Evolutionary conservation across 2,797 vertebrate genomes (phyloP).

Genomic region (Artibeus jamaicensis): DNA sequence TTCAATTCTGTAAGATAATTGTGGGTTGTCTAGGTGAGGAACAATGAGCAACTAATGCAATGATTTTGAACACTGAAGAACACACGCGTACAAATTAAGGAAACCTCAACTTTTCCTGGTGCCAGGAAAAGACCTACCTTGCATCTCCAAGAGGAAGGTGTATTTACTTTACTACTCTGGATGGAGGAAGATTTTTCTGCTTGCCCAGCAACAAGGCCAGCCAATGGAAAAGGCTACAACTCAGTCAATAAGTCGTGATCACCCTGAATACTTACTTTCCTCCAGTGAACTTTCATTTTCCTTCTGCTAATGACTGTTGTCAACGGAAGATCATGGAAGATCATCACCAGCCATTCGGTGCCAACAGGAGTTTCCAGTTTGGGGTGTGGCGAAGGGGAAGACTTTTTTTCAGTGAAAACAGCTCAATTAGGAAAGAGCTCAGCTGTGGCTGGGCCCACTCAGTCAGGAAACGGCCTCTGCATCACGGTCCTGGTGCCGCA

Average conservation of each 20-base stretch:
- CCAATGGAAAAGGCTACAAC: background rate
- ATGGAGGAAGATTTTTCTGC: background rate
- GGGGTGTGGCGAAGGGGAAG: background rate
- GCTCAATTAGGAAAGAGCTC: background rate
- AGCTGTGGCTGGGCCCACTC: background rate
- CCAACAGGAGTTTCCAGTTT: background rate
- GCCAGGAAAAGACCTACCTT: background rate
- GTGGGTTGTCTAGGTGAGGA: background rate
- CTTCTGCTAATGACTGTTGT: background rate
- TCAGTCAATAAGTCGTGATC: background rate
- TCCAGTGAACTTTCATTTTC: background rate
- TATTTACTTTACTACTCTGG: background rate
- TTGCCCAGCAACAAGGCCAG: background rate
- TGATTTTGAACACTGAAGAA: conserved; percentile 1
- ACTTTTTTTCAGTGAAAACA: background rate
- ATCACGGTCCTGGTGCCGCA: background rate
- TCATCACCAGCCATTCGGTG: background rate
- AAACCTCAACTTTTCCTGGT: background rate
- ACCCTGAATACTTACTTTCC: background rate
- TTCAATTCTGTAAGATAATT: background rate
- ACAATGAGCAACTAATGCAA: background rate
- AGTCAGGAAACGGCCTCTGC: too few species aligned
- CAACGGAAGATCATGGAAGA: background rate
- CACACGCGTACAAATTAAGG: background rate
- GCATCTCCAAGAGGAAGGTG: background rate